Conservation (phyloP, 2,113 vertebrate genomes). For the Lepisosteus osseus region DNA sequence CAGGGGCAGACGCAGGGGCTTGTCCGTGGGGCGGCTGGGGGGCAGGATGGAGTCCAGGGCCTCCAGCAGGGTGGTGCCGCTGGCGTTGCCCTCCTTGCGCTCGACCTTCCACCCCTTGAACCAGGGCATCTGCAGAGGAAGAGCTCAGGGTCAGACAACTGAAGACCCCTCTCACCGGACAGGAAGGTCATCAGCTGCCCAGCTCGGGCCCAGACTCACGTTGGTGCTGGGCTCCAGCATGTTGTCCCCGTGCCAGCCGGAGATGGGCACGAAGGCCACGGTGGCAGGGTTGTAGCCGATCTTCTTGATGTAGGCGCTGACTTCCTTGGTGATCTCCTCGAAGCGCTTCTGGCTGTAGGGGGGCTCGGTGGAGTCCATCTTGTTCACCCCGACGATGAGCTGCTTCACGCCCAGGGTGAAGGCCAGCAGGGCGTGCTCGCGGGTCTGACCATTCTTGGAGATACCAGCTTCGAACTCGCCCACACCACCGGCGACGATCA, state of each 20-base stretch:
- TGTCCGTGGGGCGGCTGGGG: conserved; percentile 61
- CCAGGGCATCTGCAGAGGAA: conserved; percentile 57
- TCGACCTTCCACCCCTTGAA: conserved; percentile 74
- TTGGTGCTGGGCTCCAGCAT: conserved; percentile 66
- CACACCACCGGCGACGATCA: conserved; percentile 53
- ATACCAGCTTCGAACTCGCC: conserved; percentile 57
- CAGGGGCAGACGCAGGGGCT: conserved; percentile 67
- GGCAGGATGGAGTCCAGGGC: conserved; percentile 68
- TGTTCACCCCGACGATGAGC: conserved; percentile 72
- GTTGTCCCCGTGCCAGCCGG: conserved; percentile 75
- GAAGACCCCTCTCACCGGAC: background rate
- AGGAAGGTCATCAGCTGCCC: too few relatives aligned
- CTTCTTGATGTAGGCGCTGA: conserved; percentile 73
- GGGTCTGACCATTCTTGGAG: conserved; percentile 55
- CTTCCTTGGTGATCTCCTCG: conserved; percentile 73
- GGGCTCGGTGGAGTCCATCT: conserved; percentile 76
- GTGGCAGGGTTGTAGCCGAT: conserved; percentile 69
- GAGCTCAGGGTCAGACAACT: background rate
- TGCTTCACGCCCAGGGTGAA: conserved; percentile 62
- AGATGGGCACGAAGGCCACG: conserved; percentile 72
- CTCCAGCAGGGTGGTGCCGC: conserved; percentile 60
- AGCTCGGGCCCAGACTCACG: conserved; percentile 33
- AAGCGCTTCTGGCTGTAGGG: conserved; percentile 66
- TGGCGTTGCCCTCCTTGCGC: conserved; percentile 62
- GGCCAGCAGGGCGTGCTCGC: conserved; percentile 53